Evolutionary conservation across 2,113 vertebrate species (phyloP), one percentile per base, ranked within the genome.

Genomic region (Motacilla tschutschensis): DNA sequence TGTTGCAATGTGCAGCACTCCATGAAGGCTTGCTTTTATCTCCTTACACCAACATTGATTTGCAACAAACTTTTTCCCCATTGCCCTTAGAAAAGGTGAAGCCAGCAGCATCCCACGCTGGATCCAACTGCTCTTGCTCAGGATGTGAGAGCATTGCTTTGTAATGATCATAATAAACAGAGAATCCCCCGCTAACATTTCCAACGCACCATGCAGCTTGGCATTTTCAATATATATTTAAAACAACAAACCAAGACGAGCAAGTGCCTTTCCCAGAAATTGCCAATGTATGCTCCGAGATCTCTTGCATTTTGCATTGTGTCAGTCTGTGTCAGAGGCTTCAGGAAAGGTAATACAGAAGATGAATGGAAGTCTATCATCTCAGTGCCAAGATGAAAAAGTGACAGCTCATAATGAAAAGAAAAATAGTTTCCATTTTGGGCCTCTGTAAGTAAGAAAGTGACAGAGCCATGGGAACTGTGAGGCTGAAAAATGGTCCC

Each of bases 341-440:
- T 96, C 95, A 95, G 95, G 95, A 96, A 97, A 97, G 95, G 97
- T 97, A 97, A 98, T 97, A 97, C 89, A 97, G 96, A 97, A 98
- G 97, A 98, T 97, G 96, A 97, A 98, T 98, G 96, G 96, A 98
- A 98, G 96, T 97, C 97, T 97, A 98, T 98, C 97, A 97, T 97
- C 57, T 50, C 87, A 83, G 95, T 97, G 97, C 97, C 97, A 97
- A 97, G 97, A 98, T 97, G 97, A 97, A 98, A 97, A 98, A 98
- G 86, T 98, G 97, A 97, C 97, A 98, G 96, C 96, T 97, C 96
- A 97, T 98, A 98, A 98, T 98, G 97, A 97, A 98, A 98, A 98
- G 97, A 98, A 97, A 98, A 98, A 98, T 98, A 96, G 97, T 97
- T 98, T 97, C 97, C 97, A 98, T 98, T 98, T 98, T 97, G 97